phyloP scores from a whole-genome alignment of 2,113 vertebrate species.

The human (Homo sapiens) region DNA sequence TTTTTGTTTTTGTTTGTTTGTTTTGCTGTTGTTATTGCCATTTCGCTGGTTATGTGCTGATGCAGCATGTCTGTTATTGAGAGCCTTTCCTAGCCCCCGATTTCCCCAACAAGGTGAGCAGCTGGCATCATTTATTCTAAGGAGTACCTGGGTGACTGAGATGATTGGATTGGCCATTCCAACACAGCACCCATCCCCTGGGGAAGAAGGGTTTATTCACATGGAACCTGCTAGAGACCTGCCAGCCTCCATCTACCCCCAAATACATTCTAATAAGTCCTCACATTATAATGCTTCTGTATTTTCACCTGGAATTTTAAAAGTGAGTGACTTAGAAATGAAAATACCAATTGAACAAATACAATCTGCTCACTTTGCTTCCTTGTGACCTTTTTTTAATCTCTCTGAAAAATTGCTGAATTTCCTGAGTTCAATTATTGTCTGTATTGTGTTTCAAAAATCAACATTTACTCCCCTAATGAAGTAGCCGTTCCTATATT shows the following conservation, averaged over 20 bases:
- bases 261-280: background rate
- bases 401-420: conserved; percentile 47
- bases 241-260: background rate
- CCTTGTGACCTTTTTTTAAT: background rate
- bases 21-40: conserved; percentile 17
- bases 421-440: background rate
- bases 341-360: background rate
- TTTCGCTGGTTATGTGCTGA: background rate
- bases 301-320: conserved; percentile 44
- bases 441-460: background rate
- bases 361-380: background rate
- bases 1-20: background rate
- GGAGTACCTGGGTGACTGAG: conserved; percentile 3
- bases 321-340: conserved; percentile 38
- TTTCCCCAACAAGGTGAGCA: conserved; percentile 19
- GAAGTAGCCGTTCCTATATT: background rate
- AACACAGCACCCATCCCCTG: background rate
- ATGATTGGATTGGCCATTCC: conserved; percentile 70
- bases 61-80: background rate
- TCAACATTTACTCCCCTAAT: conserved; percentile 24
- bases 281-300: background rate
- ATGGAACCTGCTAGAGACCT: background rate
- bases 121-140: conserved; percentile 52
- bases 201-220: conserved; percentile 1
- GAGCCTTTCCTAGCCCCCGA: conserved; percentile 11